Conservation (phyloP, 2,113 vertebrate species). For the Acanthisitta chloris region DNA sequence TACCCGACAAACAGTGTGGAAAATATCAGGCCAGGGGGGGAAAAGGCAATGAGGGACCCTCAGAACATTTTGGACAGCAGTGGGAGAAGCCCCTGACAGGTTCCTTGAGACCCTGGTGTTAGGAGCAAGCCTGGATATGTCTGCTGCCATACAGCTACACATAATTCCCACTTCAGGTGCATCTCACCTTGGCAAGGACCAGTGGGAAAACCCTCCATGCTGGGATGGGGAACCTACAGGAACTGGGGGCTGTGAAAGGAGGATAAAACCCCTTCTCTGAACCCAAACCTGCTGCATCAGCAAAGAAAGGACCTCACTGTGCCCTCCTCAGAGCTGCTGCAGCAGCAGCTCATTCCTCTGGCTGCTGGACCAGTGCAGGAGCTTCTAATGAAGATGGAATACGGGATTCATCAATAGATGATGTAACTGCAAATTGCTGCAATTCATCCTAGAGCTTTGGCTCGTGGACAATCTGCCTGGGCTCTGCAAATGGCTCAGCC, state of each 20-base stretch:
- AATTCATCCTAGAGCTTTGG: not conserved
- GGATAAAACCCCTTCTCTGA: not conserved
- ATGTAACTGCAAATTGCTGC: not conserved
- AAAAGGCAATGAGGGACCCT: not conserved
- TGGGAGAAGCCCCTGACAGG: not conserved
- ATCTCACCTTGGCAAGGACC: not conserved
- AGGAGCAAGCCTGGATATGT: not conserved
- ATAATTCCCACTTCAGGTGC: not conserved
- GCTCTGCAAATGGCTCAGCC: not conserved
- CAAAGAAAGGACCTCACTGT: not conserved
- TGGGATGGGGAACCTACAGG: not conserved
- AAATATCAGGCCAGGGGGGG: not conserved
- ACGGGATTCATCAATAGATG: not conserved
- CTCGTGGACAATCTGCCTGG: not conserved
- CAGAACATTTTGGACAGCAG: too few relatives aligned
- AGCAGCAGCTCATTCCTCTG: not conserved
- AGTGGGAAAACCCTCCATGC: rapidly evolving
- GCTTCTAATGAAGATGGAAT: not conserved
- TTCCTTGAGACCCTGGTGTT: rapidly evolving
- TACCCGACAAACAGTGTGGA: rapidly evolving
- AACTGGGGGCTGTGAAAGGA: not conserved
- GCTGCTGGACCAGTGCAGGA: not conserved
- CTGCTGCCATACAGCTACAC: rapidly evolving
- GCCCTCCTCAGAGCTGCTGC: not conserved
- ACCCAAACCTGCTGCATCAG: not conserved